These are phyloP conservation scores for Hapalemur alaotrensis DNA, from an alignment of 2,797 vertebrate species.

Conservation along the genomic window DNA sequence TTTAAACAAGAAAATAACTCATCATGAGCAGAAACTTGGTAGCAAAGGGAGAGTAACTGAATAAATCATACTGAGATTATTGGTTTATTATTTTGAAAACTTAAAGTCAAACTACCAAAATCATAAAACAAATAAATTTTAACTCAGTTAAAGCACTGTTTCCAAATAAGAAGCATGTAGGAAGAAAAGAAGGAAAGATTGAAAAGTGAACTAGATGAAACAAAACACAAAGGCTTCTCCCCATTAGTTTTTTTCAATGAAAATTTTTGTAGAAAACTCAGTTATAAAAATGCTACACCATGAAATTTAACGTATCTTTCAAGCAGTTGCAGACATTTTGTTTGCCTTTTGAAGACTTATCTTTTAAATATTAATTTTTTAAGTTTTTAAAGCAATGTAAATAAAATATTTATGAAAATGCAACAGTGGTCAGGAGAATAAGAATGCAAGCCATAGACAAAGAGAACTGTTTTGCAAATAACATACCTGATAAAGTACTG, in stretches of 20 bases:
- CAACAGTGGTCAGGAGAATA: background rate
- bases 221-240: background rate
- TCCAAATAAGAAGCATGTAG: background rate
- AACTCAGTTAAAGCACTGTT: background rate
- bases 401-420: background rate
- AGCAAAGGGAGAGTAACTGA: background rate
- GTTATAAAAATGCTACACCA: background rate
- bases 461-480: background rate
- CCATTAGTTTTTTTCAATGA: background rate
- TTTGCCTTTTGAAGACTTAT: background rate
- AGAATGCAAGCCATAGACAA: background rate
- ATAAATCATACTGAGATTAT: background rate
- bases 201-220: background rate
- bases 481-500: background rate
- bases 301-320: background rate
- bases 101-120: background rate
- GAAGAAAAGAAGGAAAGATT: background rate
- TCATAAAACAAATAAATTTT: background rate
- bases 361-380: background rate
- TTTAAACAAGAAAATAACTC: background rate
- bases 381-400: background rate
- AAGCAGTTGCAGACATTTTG: background rate
- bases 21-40: background rate
- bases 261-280: background rate
- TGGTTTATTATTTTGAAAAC: background rate